Evolutionary conservation across 2,797 vertebrate species (phyloP).

Genomic region (Aythya fuligula): DNA sequence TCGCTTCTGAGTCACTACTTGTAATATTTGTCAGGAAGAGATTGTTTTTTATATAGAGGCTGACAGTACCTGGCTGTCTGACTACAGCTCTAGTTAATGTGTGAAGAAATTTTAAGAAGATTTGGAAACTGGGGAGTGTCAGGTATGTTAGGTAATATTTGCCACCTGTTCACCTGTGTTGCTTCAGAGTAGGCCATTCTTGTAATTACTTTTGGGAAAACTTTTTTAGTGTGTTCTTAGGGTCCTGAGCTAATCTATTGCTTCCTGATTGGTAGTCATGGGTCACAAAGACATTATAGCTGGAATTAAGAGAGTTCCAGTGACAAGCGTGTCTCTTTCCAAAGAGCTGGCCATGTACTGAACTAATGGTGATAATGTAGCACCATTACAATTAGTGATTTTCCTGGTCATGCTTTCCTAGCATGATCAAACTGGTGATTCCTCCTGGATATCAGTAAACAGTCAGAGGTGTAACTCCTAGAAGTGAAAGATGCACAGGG

Average conservation of each 20-base stretch:
- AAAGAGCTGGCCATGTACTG: not conserved
- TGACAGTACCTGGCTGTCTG: not conserved
- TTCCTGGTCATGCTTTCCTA: not conserved
- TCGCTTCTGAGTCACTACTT: not conserved
- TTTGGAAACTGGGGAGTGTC: not conserved
- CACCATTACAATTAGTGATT: not conserved
- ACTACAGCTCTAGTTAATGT: not conserved
- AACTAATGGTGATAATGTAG: not conserved
- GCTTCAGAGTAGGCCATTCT: not conserved
- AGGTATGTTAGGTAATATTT: not conserved
- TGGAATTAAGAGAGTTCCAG: not conserved
- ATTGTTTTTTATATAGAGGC: not conserved
- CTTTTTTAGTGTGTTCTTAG: not conserved
- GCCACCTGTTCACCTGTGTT: not conserved
- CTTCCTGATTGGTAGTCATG: not conserved
- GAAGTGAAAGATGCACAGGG: not conserved
- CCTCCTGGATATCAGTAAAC: not conserved
- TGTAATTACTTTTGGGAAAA: not conserved
- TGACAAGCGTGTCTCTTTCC: not conserved
- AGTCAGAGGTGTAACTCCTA: not conserved
- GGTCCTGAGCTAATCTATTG: not conserved
- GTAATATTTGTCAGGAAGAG: not conserved
- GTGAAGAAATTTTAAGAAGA: not conserved
- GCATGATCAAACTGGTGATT: not conserved
- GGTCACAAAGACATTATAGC: not conserved